Conservation (phyloP, 2,113 vertebrate species). For the Puffinus mauretanicus region DNA sequence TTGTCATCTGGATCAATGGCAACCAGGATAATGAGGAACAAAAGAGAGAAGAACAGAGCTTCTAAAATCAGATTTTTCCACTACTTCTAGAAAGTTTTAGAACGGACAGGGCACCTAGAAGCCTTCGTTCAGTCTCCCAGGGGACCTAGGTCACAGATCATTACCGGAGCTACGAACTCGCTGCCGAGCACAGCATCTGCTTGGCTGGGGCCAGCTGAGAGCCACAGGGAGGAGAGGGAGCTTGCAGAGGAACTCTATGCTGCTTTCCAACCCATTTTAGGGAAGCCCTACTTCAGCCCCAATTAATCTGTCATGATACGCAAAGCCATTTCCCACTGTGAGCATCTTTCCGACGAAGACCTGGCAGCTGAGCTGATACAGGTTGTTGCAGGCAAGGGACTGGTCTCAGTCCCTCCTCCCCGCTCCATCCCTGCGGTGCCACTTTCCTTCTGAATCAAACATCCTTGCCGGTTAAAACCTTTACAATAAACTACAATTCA, state of each 20-base stretch:
- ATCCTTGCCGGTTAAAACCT: neutral
- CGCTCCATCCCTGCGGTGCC: neutral
- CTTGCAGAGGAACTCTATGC: neutral
- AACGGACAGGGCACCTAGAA: neutral
- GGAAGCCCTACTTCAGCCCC: neutral
- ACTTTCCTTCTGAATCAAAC: slow-evolving; percentile 14
- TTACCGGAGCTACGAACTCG: neutral
- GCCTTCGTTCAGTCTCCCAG: neutral
- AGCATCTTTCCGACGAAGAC: neutral
- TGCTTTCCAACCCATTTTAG: neutral
- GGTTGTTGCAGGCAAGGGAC: neutral
- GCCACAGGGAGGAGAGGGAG: neutral
- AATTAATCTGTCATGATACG: neutral
- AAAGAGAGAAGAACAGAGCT: neutral
- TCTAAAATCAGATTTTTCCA: neutral
- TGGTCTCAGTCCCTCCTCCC: neutral
- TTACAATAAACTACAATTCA: slow-evolving; percentile 5
- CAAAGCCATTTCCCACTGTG: neutral
- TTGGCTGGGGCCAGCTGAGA: neutral
- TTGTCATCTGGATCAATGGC: neutral
- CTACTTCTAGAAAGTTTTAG: neutral
- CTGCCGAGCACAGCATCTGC: neutral
- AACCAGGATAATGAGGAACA: neutral
- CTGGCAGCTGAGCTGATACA: neutral
- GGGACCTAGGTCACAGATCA: neutral